phyloP scores from a whole-genome alignment of 2,797 vertebrate species.

The Microcaecilia unicolor region DNA sequence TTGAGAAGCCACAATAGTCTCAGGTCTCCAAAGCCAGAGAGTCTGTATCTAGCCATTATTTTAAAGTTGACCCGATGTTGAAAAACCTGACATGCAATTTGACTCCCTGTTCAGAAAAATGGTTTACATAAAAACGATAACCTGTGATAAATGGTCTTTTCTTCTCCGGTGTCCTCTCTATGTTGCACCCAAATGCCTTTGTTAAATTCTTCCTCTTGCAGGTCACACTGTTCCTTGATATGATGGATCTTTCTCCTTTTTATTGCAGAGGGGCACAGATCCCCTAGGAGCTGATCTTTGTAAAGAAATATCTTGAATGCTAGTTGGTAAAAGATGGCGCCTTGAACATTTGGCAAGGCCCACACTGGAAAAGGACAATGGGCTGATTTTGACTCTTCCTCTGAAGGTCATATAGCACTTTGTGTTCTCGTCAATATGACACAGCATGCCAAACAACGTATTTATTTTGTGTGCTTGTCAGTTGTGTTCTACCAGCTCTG shows the following conservation, averaged over 20 bases:
- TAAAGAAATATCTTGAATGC: background rate
- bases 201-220: background rate
- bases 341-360: background rate
- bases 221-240: fast-evolving
- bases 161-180: too few relatives aligned
- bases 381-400: slow-evolving; percentile 16
- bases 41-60: too few relatives aligned
- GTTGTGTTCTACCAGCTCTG: slow-evolving; percentile 35
- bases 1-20: too few relatives aligned
- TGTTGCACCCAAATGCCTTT: background rate
- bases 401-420: slow-evolving; percentile 46
- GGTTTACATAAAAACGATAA: too few relatives aligned
- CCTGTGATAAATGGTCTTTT: too few relatives aligned
- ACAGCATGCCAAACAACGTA: slow-evolving; percentile 52
- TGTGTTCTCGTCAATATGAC: slow-evolving; percentile 42
- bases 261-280: background rate
- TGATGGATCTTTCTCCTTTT: fast-evolving
- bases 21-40: too few relatives aligned
- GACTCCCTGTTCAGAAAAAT: too few relatives aligned
- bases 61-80: too few relatives aligned
- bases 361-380: fast-evolving
- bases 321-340: slow-evolving; percentile 4
- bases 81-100: too few relatives aligned
- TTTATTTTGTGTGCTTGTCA: slow-evolving; percentile 55
- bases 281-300: background rate